Base-by-base conservation (phyloP, 2,888 invertebrate genomes). In the Pecten maximus region DNA sequence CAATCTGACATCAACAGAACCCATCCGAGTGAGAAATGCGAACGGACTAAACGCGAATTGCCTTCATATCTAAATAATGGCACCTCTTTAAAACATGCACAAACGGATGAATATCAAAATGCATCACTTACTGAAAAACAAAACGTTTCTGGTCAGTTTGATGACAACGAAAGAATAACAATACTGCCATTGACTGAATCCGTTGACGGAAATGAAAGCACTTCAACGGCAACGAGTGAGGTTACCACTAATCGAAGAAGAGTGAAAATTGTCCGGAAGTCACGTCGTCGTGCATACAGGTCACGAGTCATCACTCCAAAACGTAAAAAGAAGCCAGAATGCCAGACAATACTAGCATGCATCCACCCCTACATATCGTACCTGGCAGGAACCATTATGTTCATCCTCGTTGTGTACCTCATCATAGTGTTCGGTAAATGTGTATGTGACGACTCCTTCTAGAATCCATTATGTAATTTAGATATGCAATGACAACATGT, bases 371-470 rank as follows among this genome's bases (percentile, higher is more conserved):
- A 91, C 87, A 50, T 91, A 28, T 89, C 91, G 8, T 89, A 90
- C 40, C 23, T 91, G 23, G 91, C 91, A 4, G 89, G 89, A n/a
- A 35, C 89, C 23, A 87, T 91, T 19, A 91, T 91, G 91, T 90
- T 91, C 54, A 40, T 90, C 10, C 60, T 91, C 1, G 87, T 91
- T 2, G 39, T 91, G 2, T 91, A 91, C 54, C 87, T 91, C 12
- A 91, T 90, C 15, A 90, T 91, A 35, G 91, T 91, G 39, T 91
- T 91, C 60, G 91, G 91, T 15, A 91, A 88, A 88, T 91, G 91
- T 91, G 91, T 91, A 2, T 91, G 91, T 91, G 91, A 91, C 87
- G 91, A 91, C 28, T 87, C 89, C 8, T 91, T 88, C 40, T 91
- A 44, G 74, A 35, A 0, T 6, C 35, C 16, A 54, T 16, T 10